Base-by-base conservation (phyloP, 2,797 vertebrate species). In the Gymnocypris eckloni region DNA sequence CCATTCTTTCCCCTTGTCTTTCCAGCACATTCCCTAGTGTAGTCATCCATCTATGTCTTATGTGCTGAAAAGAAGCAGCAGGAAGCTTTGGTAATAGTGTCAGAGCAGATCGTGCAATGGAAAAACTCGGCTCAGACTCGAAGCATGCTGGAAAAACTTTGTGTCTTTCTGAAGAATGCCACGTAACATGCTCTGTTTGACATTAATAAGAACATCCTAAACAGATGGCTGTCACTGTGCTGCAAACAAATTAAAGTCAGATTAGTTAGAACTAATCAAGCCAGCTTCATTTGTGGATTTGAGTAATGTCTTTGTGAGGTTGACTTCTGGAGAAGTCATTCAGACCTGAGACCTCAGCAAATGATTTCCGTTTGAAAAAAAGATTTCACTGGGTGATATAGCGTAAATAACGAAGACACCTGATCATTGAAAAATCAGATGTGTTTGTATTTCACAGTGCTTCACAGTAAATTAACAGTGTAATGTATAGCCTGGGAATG, bases 291-390 rank as follows among this genome's bases (percentile, higher is more conserved):
- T 28, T 71, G 88, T 70, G 48, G 84, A 88, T 90, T 86, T 87
- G 45, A 89, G 87, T 54, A 48, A 86, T 87, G 75, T 72, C 84
- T 89, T 45, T 77, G 59, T 12, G 71, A 80, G 28, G 2, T 20
- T 79, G 25, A 18, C 12, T 18, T 84, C 33, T 86, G 73, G 67
- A 73, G 79, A 76, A 82, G n/a, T 82, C 48, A 72, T 82, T 45
- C 56, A 75, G 67, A 37, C 28, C 43, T 20, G 33, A 66, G 41
- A 78, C 37, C 54, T 50, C 67, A 50, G 45, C n/a, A 70, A 82
- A 73, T 56, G 4, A 50, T 80, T 20, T 41, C 22, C 1, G 2
- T 39, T 9, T 69, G 33, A 52, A 22, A 54, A 54, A 70, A 43
- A 13, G 15, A 18, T 54, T 67, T 33, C 3, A 1, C 45, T 7